A percentile compares a stretch with the other conserved stretches of the same genome.
Evolutionary conservation across 1,140 invertebrate genomes (phyloP).

Genomic region (Pantala flavescens): DNA sequence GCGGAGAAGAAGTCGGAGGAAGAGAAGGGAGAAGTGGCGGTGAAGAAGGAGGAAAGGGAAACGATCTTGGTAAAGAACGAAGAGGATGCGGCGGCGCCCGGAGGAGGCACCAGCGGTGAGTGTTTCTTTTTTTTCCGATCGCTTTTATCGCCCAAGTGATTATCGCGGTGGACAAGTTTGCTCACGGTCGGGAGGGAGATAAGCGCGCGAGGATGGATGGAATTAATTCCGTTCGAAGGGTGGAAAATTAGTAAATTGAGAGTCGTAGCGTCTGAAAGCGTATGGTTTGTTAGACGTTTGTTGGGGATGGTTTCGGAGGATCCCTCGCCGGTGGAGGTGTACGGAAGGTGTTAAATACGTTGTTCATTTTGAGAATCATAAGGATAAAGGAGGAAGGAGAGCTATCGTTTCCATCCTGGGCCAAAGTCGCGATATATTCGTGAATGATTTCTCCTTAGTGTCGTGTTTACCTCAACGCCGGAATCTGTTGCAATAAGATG

Average conservation of each 20-base stretch:
- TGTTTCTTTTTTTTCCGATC: neutral
- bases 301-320: too few relatives aligned
- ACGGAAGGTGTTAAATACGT: too few relatives aligned
- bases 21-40: neutral
- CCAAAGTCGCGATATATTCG: too few relatives aligned
- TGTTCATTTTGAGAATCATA: too few relatives aligned
- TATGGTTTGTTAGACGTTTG: too few relatives aligned
- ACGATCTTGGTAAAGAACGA: neutral
- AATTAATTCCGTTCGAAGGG: neutral
- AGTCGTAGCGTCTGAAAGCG: too few relatives aligned
- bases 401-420: too few relatives aligned
- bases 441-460: too few relatives aligned
- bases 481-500: too few relatives aligned
- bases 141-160: neutral
- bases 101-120: neutral
- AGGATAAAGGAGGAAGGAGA: too few relatives aligned
- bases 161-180: neutral
- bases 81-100: neutral
- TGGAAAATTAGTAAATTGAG: neutral
- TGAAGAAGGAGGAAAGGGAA: neutral
- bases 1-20: neutral
- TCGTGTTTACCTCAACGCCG: too few relatives aligned
- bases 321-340: too few relatives aligned
- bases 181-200: neutral
- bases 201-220: neutral